Evolutionary conservation across 1,140 invertebrate genomes (phyloP).

Genomic region (Palaemon carinicauda): DNA sequence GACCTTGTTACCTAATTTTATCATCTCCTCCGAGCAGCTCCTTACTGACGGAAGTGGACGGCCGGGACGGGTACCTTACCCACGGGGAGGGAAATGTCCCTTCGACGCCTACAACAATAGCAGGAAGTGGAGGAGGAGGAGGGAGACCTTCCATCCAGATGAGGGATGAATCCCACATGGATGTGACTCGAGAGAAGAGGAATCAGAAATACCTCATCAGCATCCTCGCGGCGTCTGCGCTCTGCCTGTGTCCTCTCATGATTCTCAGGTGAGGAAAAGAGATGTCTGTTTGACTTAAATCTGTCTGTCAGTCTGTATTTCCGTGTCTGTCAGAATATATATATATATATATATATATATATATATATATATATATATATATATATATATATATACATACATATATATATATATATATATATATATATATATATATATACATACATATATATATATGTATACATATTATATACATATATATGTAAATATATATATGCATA

Average conservation of each 20-base stretch:
- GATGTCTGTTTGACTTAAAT: background rate
- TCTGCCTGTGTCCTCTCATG: constrained; percentile 42
- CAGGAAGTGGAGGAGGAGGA: background rate
- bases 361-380: background rate
- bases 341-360: background rate
- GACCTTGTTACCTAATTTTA: no score
- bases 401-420: background rate
- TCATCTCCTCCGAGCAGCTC: background rate
- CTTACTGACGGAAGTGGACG: background rate
- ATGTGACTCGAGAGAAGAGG: constrained; percentile 33
- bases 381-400: background rate
- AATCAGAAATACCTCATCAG: constrained; percentile 17
- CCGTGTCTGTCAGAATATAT: no score
- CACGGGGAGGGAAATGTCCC: no score
- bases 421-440: background rate
- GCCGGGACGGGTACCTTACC: no score
- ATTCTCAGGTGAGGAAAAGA: constrained; percentile 20
- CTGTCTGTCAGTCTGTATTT: background rate
- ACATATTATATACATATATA: background rate
- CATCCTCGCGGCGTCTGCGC: background rate
- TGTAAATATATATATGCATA: background rate
- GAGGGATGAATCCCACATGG: background rate
- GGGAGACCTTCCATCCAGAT: background rate
- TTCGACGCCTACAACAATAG: background rate
- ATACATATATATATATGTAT: background rate